Base-by-base conservation (phyloP, 92 coral and sea anemone genomes). In the Pocillopora grandis region DNA sequence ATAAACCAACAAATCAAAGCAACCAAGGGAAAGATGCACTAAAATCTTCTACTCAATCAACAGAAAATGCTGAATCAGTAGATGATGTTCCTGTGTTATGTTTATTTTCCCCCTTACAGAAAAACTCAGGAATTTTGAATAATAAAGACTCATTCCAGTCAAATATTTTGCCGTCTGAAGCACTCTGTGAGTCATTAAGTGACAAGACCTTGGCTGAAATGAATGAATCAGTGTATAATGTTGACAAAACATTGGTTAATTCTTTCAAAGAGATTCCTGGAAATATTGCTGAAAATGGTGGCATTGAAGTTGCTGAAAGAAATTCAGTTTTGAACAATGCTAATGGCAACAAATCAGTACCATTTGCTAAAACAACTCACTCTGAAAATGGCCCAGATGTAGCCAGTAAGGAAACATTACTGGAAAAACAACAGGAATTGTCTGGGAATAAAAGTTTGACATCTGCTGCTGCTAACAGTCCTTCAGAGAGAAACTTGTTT, bases 181-280 rank as follows among this genome's bases (percentile, higher is more conserved):
- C 68, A 68, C 52, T 66, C 49, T 66, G 64, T 27, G 75, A 57
- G 18, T 16, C 55, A 68, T 16, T 79, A 0, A 23, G 76, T 57
- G 84, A 80, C 56, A 58, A 80, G 61, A 16, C 76, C 15, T 15
- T 80, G 65, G 11, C 57, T 68, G 59, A 68, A 6, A 19, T 57
- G 23, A 67, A 12, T 58, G 67, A 80, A 15, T 10, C 66, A 17
- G 60, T 14, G 0, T 9, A 15, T 57, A 52, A 16, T 55, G 1
- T 52, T 20, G 56, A 21, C 16, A 35, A 77, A 16, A 35, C 19
- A 2, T 16, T 69, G 73, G 10, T 10, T 23, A 76, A 33, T 33
- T 31, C 80, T 7, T 76, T 23, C 11, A 59, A 35, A 76, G 63
- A 59, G 27, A 11, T 67, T 12, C 35, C 4, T n/a, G 35, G 2